A percentile compares a stretch with the other conserved stretches of the same genome.
Evolutionary conservation across 2,113 vertebrate genomes (phyloP).

Genomic region (Nanorana parkeri): DNA sequence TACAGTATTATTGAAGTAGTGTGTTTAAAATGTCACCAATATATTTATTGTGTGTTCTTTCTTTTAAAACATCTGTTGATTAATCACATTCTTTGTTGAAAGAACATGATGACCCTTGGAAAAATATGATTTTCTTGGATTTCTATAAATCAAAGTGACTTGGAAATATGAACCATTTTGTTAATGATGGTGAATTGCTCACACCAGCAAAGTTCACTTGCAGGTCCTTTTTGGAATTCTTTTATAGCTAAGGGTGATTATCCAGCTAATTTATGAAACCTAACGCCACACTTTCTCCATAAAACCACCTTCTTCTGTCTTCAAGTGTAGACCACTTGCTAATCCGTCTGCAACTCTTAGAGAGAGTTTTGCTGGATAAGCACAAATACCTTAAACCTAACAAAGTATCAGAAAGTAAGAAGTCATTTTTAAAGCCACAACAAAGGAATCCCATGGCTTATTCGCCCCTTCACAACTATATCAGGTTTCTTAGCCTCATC

Average conservation of each 20-base stretch:
- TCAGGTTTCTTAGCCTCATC: conserved; percentile 61
- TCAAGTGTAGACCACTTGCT: conserved; percentile 62
- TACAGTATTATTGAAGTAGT: no score
- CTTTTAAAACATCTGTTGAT: no score
- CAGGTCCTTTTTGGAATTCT: conserved; percentile 9
- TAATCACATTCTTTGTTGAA: no score
- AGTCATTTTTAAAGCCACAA: conserved; percentile 62
- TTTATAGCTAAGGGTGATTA: conserved; percentile 48
- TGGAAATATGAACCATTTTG: conserved; percentile 16
- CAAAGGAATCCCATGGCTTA: conserved; percentile 64
- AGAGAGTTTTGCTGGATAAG: conserved; percentile 65
- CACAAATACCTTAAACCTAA: conserved; percentile 60
- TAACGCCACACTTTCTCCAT: conserved; percentile 57
- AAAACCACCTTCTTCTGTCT: conserved; percentile 60
- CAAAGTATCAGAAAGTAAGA: conserved; percentile 66
- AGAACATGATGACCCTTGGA: no score
- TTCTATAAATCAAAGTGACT: background rate
- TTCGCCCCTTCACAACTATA: conserved; percentile 60
- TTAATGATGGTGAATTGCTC: background rate
- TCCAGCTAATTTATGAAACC: conserved; percentile 58
- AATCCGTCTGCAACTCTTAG: conserved; percentile 60
- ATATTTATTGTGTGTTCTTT: no score
- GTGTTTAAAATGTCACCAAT: no score
- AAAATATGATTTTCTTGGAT: no score
- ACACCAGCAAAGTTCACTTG: background rate